Conservation (phyloP, 1,140 invertebrate genomes). For the Dreissena rostriformis region DNA sequence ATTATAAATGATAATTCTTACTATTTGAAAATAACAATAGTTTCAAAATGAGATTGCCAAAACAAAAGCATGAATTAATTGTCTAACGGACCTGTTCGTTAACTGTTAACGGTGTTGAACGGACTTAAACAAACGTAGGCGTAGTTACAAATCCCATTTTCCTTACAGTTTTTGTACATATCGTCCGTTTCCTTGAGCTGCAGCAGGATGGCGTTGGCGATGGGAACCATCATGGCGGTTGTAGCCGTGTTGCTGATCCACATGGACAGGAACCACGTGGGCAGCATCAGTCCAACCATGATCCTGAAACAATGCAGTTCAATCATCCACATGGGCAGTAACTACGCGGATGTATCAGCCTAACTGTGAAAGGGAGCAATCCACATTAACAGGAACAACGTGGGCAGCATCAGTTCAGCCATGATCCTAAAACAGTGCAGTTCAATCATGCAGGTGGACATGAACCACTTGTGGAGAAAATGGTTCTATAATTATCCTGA, state of each 20-base stretch:
- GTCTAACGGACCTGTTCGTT: neutral
- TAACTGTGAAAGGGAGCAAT: no score
- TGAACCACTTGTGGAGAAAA: no score
- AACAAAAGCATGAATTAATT: neutral
- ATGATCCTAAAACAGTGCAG: no score
- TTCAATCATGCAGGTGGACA: no score
- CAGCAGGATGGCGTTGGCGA: slow-evolving; percentile 78
- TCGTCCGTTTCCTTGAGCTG: slow-evolving; percentile 60
- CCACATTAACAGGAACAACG: no score
- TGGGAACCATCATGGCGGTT: slow-evolving; percentile 82
- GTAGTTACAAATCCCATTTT: no score
- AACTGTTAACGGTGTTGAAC: neutral
- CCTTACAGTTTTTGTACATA: slow-evolving; percentile 12
- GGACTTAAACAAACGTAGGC: neutral
- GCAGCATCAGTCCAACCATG: slow-evolving; percentile 80
- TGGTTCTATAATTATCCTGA: slow-evolving; percentile 80
- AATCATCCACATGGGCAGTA: neutral
- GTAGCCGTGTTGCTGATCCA: slow-evolving; percentile 82
- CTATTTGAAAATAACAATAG: neutral
- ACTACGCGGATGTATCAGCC: no score
- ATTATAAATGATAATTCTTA: neutral
- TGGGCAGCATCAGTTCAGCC: no score
- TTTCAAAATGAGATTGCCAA: neutral
- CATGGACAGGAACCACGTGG: slow-evolving; percentile 82
- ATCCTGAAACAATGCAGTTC: slow-evolving; percentile 62